Evolutionary conservation across 2,888 invertebrate species (phyloP).

Genomic region (Pyrgus malvae): DNA sequence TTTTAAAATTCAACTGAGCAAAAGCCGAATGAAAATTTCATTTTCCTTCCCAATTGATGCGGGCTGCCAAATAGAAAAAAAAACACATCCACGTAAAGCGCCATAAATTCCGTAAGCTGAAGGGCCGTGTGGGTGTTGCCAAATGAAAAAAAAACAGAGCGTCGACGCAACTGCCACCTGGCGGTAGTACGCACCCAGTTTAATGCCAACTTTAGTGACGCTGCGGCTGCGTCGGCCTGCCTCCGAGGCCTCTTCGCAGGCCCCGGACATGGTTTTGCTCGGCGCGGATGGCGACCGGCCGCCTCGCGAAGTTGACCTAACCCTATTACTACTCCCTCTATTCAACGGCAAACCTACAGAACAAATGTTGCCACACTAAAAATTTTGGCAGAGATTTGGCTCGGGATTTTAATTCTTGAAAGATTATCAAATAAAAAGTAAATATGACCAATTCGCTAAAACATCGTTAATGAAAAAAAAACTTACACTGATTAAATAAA

Average conservation of each 20-base stretch:
- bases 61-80: conserved; percentile 21
- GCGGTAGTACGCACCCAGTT: conserved; percentile 75
- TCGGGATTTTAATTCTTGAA: conserved; percentile 1
- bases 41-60: conserved; percentile 17
- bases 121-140: conserved; percentile 22
- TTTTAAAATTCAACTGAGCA: conserved; percentile 25
- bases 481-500: not conserved
- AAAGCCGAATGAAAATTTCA: conserved; percentile 26
- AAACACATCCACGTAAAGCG: conserved; percentile 40
- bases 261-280: conserved; percentile 48
- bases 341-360: conserved; percentile 85
- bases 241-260: conserved; percentile 52
- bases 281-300: conserved; percentile 73
- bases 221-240: conserved; percentile 73
- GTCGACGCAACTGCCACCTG: conserved; percentile 72
- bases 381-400: conserved; percentile 34
- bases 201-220: conserved; percentile 79
- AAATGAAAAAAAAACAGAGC: conserved; percentile 59
- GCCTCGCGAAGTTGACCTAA: conserved; percentile 78
- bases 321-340: conserved; percentile 82
- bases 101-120: conserved; percentile 35
- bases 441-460: conserved; percentile 4
- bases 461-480: not conserved
- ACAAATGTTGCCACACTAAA: conserved; percentile 53
- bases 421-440: conserved; percentile 8